Base-by-base conservation (phyloP, 2,888 invertebrate species). In the Rotaria sp. region DNA sequence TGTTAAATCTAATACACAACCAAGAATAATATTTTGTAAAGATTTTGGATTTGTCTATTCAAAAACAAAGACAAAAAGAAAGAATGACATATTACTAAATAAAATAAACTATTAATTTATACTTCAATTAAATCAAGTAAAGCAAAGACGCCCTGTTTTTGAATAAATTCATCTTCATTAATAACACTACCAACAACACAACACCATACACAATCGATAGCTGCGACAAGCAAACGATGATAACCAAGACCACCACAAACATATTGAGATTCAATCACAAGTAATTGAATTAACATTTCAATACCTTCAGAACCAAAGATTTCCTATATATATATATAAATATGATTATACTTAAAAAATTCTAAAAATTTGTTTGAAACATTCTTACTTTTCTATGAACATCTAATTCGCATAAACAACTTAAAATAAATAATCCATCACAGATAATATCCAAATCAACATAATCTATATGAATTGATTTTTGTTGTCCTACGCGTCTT, bases 391-490 rank as follows among this genome's bases (percentile, higher is more conserved):
- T 91, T 87, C 90, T 89, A 87, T 91, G 91, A 88, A 90, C 89
- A 87, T 91, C 91, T 24, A 89, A 89, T 85, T 91, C 91, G 89
- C 91, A 91, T 15, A 91, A 88, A 85, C 89, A 88, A 0, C 91
- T 90, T 10, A 91, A 88, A 85, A 91, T 90, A 87, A 91, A 89
- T 67, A 91, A 89, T 89, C 90, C 91, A 88, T 91, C 91, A n/a
- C 90, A 89, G 89, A 91, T 90, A 90, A 91, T 91, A 88, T 91
- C 91, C 26, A 91, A 89, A 87, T 90, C 90, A 21, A 91, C 88
- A 13, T 89, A 88, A 88, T 90, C 90, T 11, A 80, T 45, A 88
- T 90, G 89, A 24, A 88, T 88, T 48, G 88, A 88, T 84, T 88
- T 88, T 75, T 88, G 88, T 50, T 88, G 87, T 50, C 89, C 88